phyloP scores from a whole-genome alignment of 2,113 vertebrate species.

The Camelus dromedarius region DNA sequence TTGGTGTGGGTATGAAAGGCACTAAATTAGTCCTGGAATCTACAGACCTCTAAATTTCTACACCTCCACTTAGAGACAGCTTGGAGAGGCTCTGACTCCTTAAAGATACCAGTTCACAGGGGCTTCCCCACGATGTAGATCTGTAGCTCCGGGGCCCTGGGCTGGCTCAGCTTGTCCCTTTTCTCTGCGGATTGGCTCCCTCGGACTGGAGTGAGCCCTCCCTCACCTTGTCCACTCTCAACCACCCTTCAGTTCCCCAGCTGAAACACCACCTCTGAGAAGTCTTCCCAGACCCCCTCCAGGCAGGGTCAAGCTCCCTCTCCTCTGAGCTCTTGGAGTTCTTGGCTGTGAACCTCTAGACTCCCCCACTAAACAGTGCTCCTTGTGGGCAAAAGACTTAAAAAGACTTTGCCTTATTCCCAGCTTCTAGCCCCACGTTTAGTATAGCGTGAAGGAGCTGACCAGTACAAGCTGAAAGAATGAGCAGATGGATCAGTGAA shows the following conservation, averaged over 20 bases:
- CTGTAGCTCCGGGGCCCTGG: neutral
- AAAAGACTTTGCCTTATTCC: neutral
- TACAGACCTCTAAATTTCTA: neutral
- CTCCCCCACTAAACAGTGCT: neutral
- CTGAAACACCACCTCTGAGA: constrained; percentile 2
- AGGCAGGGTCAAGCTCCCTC: neutral
- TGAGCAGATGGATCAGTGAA: neutral
- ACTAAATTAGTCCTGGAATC: neutral
- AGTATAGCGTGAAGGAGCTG: neutral
- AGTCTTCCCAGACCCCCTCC: neutral
- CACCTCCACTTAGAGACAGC: neutral
- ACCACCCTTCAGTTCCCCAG: neutral
- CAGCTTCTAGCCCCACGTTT: neutral
- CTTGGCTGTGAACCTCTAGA: constrained; percentile 23
- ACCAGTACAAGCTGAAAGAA: constrained; percentile 35
- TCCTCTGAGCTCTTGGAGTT: neutral
- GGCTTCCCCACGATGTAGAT: neutral
- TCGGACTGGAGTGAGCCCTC: neutral
- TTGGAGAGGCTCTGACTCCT: neutral
- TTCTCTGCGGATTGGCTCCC: neutral
- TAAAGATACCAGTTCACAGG: neutral
- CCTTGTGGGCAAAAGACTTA: neutral
- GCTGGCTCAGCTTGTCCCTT: neutral
- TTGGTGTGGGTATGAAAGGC: neutral
- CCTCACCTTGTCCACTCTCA: neutral